Percentiles rank a stretch among this genome's conserved stretches.
Conservation (phyloP, 2,888 invertebrate genomes). For the Idaea straminata region DNA sequence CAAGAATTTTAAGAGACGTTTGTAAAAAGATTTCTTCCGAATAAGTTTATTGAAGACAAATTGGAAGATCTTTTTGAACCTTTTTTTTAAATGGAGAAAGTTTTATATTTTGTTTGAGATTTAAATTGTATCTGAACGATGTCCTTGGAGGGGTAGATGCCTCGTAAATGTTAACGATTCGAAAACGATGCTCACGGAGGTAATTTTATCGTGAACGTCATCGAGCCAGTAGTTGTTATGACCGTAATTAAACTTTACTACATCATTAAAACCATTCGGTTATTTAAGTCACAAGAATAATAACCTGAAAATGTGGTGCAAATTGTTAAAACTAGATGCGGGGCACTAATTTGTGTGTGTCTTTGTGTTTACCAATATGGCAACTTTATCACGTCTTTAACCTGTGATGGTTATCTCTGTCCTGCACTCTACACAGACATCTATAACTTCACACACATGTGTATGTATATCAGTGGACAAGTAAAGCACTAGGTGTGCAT, state of each 20-base stretch:
- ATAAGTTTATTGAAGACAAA: constrained; percentile 10
- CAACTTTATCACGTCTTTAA: too few species aligned
- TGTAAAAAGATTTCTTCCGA: constrained; percentile 24
- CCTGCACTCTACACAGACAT: neutral
- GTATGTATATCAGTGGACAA: neutral
- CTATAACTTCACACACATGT: too few species aligned
- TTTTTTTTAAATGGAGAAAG: neutral
- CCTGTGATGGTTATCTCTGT: constrained; percentile 2
- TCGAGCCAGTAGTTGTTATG: neutral
- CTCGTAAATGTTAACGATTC: neutral
- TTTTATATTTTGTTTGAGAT: neutral
- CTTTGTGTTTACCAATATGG: too few species aligned
- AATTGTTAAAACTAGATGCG: neutral
- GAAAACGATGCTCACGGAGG: neutral
- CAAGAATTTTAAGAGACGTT: constrained; percentile 23
- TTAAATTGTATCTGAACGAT: neutral
- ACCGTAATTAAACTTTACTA: neutral
- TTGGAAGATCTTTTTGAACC: neutral
- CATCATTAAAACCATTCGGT: neutral
- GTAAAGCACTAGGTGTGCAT: constrained; percentile 16
- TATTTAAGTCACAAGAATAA: neutral
- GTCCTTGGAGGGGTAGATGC: neutral
- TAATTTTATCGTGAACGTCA: neutral
- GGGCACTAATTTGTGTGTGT: too few species aligned
- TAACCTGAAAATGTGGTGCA: neutral